phyloP scores from a whole-genome alignment of 2,797 vertebrate species.

The Menidia menidia region DNA sequence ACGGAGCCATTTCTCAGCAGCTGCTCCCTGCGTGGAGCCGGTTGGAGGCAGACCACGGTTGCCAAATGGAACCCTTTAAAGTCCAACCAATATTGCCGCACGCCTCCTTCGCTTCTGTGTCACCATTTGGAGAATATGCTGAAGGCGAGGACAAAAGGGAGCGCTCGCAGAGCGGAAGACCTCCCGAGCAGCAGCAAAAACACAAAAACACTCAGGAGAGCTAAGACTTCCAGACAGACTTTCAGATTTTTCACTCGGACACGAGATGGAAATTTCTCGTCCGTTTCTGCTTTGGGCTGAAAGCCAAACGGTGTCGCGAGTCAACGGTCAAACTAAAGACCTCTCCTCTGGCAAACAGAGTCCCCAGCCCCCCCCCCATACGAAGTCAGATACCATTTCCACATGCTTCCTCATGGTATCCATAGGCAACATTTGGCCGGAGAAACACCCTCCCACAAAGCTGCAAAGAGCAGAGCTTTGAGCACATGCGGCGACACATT shows the following conservation, averaged over 20 bases:
- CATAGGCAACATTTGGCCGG: constrained; percentile 21
- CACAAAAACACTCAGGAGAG: constrained; percentile 63
- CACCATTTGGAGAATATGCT: constrained; percentile 54
- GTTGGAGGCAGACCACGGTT: constrained; percentile 54
- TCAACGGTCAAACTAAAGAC: no score
- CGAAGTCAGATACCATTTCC: background rate
- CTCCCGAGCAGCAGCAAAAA: constrained; percentile 48
- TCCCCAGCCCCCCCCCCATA: constrained; percentile 19
- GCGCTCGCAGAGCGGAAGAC: constrained; percentile 39
- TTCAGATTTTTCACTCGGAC: constrained; percentile 46
- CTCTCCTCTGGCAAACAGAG: no score
- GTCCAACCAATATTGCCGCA: constrained; percentile 61
- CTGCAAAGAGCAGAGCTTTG: constrained; percentile 31
- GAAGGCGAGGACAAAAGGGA: constrained; percentile 47
- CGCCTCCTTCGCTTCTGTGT: constrained; percentile 55
- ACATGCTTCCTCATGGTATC: constrained; percentile 4
- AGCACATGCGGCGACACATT: background rate
- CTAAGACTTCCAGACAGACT: constrained; percentile 48
- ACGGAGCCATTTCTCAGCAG: constrained; percentile 73
- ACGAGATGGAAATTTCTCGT: constrained; percentile 25
- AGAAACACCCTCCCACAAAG: constrained; percentile 33
- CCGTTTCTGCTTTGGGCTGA: constrained; percentile 52
- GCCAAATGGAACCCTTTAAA: constrained; percentile 72
- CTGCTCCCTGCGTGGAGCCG: constrained; percentile 66
- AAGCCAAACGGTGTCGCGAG: constrained; percentile 24